These are phyloP conservation scores for Microplitis demolitor DNA, from an alignment of 1,140 invertebrate genomes.

Conservation along the genomic window DNA sequence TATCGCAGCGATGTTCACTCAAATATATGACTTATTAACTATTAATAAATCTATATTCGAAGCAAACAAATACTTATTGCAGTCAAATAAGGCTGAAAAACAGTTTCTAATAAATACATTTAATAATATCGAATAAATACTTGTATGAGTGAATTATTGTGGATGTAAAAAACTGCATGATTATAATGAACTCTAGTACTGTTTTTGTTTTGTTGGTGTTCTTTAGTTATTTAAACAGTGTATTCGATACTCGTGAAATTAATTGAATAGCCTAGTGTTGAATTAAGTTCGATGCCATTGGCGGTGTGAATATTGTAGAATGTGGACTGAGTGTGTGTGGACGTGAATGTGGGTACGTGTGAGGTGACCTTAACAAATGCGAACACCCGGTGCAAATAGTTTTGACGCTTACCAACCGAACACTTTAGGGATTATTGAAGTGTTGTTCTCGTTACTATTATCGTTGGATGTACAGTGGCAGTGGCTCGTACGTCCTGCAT, in stretches of 20 bases:
- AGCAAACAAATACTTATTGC: too few relatives aligned
- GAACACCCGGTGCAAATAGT: slow-evolving; percentile 27
- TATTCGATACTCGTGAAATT: too few relatives aligned
- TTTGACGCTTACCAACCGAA: slow-evolving; percentile 16
- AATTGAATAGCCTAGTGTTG: too few relatives aligned
- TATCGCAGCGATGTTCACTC: too few relatives aligned
- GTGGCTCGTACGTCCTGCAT: neutral
- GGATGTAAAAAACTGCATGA: neutral
- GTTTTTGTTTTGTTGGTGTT: neutral
- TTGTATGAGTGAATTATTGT: too few relatives aligned
- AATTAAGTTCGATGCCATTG: too few relatives aligned
- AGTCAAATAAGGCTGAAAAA: too few relatives aligned
- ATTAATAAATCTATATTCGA: too few relatives aligned
- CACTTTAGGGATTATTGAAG: slow-evolving; percentile 14
- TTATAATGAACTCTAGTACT: neutral
- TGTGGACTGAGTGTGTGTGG: neutral
- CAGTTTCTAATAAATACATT: too few relatives aligned
- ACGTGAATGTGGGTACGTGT: neutral
- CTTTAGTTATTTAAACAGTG: too few relatives aligned
- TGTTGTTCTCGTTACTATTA: slow-evolving; percentile 27
- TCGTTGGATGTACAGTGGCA: slow-evolving; percentile 3
- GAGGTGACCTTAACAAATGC: neutral
- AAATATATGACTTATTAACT: too few relatives aligned
- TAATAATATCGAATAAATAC: too few relatives aligned
- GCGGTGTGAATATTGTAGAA: neutral